Evolutionary conservation across 2,888 invertebrate genomes (phyloP).

Genomic region (Lasioglossum lativentre): DNA sequence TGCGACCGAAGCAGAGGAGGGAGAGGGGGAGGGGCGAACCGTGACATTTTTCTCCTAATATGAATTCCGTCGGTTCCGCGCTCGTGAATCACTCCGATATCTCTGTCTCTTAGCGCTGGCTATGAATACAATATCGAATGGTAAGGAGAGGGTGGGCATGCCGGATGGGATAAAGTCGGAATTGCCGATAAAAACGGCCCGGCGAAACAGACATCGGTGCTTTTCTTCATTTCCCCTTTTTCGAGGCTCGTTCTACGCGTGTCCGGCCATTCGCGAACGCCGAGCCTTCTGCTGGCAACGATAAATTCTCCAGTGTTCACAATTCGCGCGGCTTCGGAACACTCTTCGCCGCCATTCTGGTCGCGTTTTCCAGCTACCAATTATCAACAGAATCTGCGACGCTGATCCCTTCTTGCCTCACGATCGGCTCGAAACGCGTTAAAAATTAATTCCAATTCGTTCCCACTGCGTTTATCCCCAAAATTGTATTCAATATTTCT

Average conservation of each 20-base stretch:
- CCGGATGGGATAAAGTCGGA: conserved; percentile 69
- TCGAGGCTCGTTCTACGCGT: conserved; percentile 21
- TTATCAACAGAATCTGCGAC: background rate
- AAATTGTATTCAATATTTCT: background rate
- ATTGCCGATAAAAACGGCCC: conserved; percentile 73
- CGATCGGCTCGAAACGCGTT: background rate
- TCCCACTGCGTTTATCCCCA: background rate
- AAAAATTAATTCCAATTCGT: background rate
- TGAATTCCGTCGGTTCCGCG: conserved; percentile 69
- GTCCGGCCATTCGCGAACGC: conserved; percentile 7
- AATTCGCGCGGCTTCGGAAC: background rate
- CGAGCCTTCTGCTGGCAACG: background rate
- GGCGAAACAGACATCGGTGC: conserved; percentile 57
- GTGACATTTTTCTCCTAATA: conserved; percentile 73
- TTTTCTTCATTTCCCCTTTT: conserved; percentile 56
- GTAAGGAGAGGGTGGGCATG: conserved; percentile 48
- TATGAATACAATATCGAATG: conserved; percentile 79
- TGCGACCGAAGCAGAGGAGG: conserved; percentile 1
- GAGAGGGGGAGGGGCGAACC: background rate
- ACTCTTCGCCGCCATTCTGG: background rate
- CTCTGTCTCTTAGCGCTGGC: conserved; percentile 74
- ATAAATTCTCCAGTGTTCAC: conserved; percentile 1
- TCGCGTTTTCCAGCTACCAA: background rate
- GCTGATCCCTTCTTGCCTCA: background rate
- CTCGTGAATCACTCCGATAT: conserved; percentile 72